These are phyloP conservation scores for Acleris sparsana DNA, from an alignment of 2,888 invertebrate genomes.

Conservation along the genomic window DNA sequence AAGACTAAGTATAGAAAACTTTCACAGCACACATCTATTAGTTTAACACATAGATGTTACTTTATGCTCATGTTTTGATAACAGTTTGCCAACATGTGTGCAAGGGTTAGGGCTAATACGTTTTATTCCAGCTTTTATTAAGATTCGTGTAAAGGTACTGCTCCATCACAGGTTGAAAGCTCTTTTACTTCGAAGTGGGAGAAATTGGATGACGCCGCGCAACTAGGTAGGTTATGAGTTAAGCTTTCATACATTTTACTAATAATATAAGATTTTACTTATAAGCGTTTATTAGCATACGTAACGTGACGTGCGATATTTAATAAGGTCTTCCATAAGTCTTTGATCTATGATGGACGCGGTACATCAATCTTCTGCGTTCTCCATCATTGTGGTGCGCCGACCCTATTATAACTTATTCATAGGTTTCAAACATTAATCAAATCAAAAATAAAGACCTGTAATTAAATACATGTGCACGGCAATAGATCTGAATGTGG, in stretches of 20 bases:
- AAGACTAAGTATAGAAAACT: not conserved
- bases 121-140: slow-evolving; percentile 76
- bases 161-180: slow-evolving; percentile 77
- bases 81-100: slow-evolving; percentile 36
- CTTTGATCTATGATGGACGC: not conserved
- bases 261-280: slow-evolving; percentile 22
- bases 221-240: slow-evolving; percentile 89
- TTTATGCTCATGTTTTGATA: not conserved
- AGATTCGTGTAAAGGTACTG: slow-evolving; percentile 68
- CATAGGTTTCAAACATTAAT: too few species aligned
- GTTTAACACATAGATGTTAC: not conserved
- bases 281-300: slow-evolving; percentile 3
- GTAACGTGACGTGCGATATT: not conserved
- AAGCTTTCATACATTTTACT: slow-evolving; percentile 41
- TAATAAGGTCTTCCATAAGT: not conserved
- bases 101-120: slow-evolving; percentile 70
- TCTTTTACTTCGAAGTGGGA: slow-evolving; percentile 91
- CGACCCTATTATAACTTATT: too few species aligned
- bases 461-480: not conserved
- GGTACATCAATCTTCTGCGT: slow-evolving; percentile 5
- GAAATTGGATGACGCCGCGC: slow-evolving; percentile 91
- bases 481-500: slow-evolving; percentile 38
- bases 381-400: too few species aligned
- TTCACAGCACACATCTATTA: not conserved
- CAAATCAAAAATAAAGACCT: too few species aligned